Conservation (phyloP, 2,113 vertebrate genomes). For the Scortum barcoo region DNA sequence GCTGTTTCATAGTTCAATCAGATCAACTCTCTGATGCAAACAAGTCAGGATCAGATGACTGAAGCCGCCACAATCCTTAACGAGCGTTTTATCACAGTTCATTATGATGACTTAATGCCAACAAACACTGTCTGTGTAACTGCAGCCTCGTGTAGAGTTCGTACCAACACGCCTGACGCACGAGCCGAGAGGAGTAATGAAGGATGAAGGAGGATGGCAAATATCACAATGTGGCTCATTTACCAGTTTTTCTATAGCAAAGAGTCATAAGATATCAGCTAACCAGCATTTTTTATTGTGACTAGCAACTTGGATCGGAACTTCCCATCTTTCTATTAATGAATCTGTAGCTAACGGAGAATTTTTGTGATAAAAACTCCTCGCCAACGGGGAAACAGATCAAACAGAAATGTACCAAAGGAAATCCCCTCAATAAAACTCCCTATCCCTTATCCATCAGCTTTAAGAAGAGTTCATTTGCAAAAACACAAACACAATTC, state of each 20-base stretch:
- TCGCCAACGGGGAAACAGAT: neutral
- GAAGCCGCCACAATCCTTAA: too few relatives aligned
- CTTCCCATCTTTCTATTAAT: neutral
- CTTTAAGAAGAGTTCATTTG: too few relatives aligned
- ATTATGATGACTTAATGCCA: neutral
- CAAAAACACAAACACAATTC: too few relatives aligned
- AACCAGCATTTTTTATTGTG: neutral
- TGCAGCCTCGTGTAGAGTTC: neutral
- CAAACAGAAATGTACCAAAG: neutral
- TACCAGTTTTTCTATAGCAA: neutral
- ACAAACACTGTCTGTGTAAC: neutral
- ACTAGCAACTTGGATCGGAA: neutral
- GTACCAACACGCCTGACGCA: neutral
- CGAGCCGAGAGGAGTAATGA: neutral
- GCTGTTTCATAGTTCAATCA: neutral
- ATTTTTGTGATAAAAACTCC: too few relatives aligned
- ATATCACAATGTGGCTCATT: neutral
- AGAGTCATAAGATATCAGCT: constrained; percentile 14
- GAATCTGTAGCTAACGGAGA: too few relatives aligned
- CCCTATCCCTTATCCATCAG: too few relatives aligned
- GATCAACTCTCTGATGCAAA: neutral
- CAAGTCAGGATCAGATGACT: neutral
- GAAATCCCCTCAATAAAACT: neutral
- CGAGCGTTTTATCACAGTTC: too few relatives aligned
- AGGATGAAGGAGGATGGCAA: neutral